Evolutionary conservation across 1,140 invertebrate genomes (phyloP).

Genomic region (Orussus abietinus): DNA sequence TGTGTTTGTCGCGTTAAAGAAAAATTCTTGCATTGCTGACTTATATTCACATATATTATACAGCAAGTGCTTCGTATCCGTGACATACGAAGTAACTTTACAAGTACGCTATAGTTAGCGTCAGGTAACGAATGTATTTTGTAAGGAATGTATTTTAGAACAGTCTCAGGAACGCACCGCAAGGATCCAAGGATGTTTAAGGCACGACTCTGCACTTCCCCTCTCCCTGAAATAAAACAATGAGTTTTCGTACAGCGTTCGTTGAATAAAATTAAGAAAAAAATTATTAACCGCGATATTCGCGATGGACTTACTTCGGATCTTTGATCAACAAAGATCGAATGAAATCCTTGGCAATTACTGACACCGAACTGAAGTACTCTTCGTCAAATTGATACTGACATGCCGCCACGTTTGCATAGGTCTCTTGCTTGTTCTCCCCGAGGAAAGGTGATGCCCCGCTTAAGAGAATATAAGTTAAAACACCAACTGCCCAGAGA

Average conservation of each 20-base stretch:
- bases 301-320: constrained; percentile 50
- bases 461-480: constrained; percentile 65
- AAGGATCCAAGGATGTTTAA: constrained; percentile 66
- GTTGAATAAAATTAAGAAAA: constrained; percentile 2
- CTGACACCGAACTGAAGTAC: constrained; percentile 59
- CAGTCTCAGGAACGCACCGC: constrained; percentile 47
- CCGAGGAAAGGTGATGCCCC: constrained; percentile 66
- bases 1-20: constrained; percentile 3
- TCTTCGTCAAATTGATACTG: constrained; percentile 66
- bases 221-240: constrained; percentile 53
- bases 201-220: constrained; percentile 59
- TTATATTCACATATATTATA: constrained; percentile 25
- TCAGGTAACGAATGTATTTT: constrained; percentile 8
- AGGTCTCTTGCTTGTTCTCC: constrained; percentile 64
- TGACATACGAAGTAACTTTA: constrained; percentile 29
- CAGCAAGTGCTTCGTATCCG: constrained; percentile 25
- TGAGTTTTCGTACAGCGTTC: neutral
- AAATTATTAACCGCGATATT: constrained; percentile 7
- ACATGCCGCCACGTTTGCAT: constrained; percentile 64
- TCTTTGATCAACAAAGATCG: constrained; percentile 57
- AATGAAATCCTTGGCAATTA: constrained; percentile 63
- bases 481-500: constrained; percentile 68
- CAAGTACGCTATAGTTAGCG: constrained; percentile 16
- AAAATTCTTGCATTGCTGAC: constrained; percentile 3
- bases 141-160: constrained; percentile 11